Conservation (phyloP, 2,888 invertebrate species). For the Odontothrips loti region DNA sequence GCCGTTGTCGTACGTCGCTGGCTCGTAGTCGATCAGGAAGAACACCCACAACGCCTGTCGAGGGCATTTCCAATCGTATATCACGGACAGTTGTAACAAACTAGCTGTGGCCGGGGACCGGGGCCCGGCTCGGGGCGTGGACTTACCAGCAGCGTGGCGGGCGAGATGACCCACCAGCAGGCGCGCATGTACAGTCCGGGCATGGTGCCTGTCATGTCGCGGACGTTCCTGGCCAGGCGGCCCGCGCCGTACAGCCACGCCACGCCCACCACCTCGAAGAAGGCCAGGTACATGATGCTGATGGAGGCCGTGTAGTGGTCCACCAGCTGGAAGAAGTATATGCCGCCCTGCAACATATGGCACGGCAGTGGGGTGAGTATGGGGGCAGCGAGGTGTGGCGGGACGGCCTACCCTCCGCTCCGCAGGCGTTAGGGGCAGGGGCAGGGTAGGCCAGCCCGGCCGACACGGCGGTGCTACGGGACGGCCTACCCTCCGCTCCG, state of each 20-base stretch:
- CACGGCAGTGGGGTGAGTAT: neutral
- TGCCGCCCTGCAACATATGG: slow-evolving; percentile 73
- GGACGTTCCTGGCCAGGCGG: slow-evolving; percentile 73
- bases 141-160: slow-evolving; percentile 67
- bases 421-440: too few species aligned
- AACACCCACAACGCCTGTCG: slow-evolving; percentile 79
- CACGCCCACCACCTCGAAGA: slow-evolving; percentile 87
- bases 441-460: neutral
- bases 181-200: slow-evolving; percentile 78
- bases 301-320: slow-evolving; percentile 91
- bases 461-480: too few species aligned
- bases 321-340: slow-evolving; percentile 86
- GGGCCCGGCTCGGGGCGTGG: too few species aligned
- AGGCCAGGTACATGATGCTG: slow-evolving; percentile 86
- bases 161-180: slow-evolving; percentile 80
- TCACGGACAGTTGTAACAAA: slow-evolving; percentile 29
- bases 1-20: slow-evolving; percentile 78
- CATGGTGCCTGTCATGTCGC: slow-evolving; percentile 80
- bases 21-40: slow-evolving; percentile 80
- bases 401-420: neutral
- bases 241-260: slow-evolving; percentile 88
- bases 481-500: neutral
- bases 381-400: neutral
- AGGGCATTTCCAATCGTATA: too few species aligned
- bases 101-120: too few species aligned